Conservation (phyloP, 2,888 invertebrate genomes). For the Tinea semifulvella region DNA sequence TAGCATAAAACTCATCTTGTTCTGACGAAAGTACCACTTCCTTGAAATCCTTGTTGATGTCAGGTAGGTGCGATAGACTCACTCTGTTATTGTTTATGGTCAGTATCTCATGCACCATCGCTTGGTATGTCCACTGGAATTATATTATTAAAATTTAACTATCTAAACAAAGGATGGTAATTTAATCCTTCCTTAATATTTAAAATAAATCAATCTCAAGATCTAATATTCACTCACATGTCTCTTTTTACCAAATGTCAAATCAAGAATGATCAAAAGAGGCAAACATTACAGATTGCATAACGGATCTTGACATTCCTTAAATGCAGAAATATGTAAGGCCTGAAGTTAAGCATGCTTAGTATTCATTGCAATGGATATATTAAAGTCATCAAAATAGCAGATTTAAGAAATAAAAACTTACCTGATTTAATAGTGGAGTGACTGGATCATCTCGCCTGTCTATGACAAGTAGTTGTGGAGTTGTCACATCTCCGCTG, state of each 20-base stretch:
- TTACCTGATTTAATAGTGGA: conserved; percentile 87
- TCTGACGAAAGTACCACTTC: conserved; percentile 95
- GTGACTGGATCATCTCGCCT: conserved; percentile 95
- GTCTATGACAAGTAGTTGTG: conserved; percentile 90
- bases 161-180: no score
- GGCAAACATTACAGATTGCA: no score
- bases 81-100: conserved; percentile 95
- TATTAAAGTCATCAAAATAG: no score
- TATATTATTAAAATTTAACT: conserved; percentile 14
- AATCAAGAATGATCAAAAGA: no score
- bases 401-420: conserved; percentile 7
- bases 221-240: no score
- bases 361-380: no score
- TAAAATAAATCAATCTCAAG: no score
- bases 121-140: conserved; percentile 97
- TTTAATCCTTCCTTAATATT: no score
- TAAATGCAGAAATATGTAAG: no score
- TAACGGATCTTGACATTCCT: background rate
- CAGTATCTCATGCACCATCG: conserved; percentile 98
- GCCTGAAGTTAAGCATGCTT: no score
- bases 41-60: conserved; percentile 86
- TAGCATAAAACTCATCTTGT: conserved; percentile 97
- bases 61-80: conserved; percentile 83
- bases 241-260: no score
- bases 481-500: conserved; percentile 77